Conservation (phyloP, 2,113 vertebrate genomes). For the Oncorhynchus masou region DNA sequence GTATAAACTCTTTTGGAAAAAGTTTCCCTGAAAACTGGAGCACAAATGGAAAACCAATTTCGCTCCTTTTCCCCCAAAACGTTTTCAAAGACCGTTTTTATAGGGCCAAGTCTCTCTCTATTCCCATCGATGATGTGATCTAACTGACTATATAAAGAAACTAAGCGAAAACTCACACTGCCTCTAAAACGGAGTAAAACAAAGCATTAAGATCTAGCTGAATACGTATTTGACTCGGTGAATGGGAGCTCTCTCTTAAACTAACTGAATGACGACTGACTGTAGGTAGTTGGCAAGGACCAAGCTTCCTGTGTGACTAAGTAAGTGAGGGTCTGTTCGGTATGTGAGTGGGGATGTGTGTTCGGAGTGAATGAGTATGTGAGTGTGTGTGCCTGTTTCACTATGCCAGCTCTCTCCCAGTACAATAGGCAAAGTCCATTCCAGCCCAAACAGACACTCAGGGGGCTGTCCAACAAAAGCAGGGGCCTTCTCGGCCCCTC, state of each 20-base stretch:
- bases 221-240: not conserved
- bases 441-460: conserved; percentile 1
- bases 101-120: conserved; percentile 40
- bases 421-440: conserved; percentile 30
- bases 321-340: too few species aligned
- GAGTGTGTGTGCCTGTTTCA: conserved; percentile 5
- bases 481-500: not conserved
- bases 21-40: conserved; percentile 41
- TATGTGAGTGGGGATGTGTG: conserved; percentile 1
- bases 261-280: not conserved
- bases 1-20: conserved; percentile 42
- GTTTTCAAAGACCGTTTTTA: conserved; percentile 40
- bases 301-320: not conserved
- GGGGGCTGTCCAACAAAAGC: not conserved
- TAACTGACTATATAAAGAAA: conserved; percentile 54
- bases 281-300: not conserved
- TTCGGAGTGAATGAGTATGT: not conserved
- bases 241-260: not conserved
- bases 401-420: not conserved
- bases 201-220: not conserved
- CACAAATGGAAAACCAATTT: conserved; percentile 67
- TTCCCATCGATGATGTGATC: conserved; percentile 53
- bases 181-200: conserved; percentile 6
- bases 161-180: conserved; percentile 26
- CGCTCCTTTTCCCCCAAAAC: conserved; percentile 16